phyloP scores from a whole-genome alignment of 2,797 vertebrate genomes.

The Carcharodon carcharias region DNA sequence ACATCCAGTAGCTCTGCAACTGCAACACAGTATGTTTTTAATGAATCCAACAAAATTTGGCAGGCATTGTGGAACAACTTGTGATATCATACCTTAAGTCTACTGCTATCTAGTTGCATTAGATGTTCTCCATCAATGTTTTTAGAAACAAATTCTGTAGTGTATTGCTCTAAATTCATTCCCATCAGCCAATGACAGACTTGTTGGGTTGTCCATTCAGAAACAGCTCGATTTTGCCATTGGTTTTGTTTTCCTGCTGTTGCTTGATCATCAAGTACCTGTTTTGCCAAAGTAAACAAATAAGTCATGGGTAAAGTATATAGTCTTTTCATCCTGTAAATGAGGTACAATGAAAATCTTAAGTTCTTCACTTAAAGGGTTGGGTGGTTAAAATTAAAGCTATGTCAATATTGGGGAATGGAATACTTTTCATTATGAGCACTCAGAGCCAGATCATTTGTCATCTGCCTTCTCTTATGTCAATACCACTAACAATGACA shows the following conservation, averaged over 20 bases:
- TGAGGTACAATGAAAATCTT: neutral
- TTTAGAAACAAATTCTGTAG: conserved; percentile 70
- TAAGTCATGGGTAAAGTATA: neutral
- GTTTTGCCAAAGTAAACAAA: conserved; percentile 43
- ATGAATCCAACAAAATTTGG: neutral
- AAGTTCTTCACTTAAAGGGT: neutral
- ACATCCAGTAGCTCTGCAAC: neutral
- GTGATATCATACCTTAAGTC: conserved; percentile 64
- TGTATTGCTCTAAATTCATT: conserved; percentile 84
- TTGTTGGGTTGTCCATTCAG: conserved; percentile 79
- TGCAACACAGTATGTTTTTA: neutral
- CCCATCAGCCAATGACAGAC: conserved; percentile 82
- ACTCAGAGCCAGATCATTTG: too few relatives aligned
- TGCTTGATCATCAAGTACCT: conserved; percentile 70
- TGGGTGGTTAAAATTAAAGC: neutral
- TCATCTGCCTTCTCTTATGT: neutral
- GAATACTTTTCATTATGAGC: neutral
- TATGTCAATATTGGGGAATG: neutral
- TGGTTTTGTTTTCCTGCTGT: conserved; percentile 74
- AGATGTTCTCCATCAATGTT: conserved; percentile 72
- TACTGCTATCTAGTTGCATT: conserved; percentile 75
- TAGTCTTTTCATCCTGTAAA: neutral
- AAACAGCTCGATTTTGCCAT: conserved; percentile 75
- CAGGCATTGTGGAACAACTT: neutral
- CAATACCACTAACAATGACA: neutral